phyloP scores from a whole-genome alignment of 2,113 vertebrate species.

The Myotis davidii region DNA sequence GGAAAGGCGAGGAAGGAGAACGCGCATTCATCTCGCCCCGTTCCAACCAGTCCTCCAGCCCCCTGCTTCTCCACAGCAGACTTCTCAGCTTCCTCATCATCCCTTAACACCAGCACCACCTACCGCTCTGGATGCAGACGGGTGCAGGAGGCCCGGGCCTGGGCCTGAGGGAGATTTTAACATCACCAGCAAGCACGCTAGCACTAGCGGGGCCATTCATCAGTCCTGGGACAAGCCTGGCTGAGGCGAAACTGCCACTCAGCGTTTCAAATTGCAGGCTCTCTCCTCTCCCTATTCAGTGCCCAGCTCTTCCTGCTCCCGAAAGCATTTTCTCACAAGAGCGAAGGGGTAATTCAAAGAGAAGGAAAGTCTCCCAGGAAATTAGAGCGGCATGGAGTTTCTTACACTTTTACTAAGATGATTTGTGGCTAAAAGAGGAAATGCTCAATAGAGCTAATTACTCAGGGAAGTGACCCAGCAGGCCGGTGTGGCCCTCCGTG shows the following conservation, averaged over 20 bases:
- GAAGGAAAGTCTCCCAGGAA: constrained; percentile 55
- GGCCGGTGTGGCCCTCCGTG: rapidly evolving
- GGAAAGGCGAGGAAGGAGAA: neutral
- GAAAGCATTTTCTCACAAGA: constrained; percentile 53
- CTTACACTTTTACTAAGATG: neutral
- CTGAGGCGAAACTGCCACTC: constrained; percentile 54
- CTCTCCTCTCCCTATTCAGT: neutral
- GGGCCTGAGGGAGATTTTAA: neutral
- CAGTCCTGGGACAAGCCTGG: constrained; percentile 34
- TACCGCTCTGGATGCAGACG: neutral
- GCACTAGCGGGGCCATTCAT: neutral
- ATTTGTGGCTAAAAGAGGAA: neutral
- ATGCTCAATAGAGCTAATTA: neutral
- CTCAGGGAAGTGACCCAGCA: neutral
- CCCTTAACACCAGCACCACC: constrained; percentile 52
- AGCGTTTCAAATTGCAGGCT: constrained; percentile 32
- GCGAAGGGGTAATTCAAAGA: constrained; percentile 45
- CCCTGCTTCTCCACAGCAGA: neutral
- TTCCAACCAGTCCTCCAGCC: neutral
- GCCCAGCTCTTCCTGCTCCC: neutral
- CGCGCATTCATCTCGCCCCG: neutral
- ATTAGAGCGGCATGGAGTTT: neutral
- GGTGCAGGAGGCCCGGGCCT: rapidly evolving
- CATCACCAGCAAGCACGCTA: neutral
- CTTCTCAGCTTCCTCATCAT: neutral